Evolutionary conservation across 2,113 vertebrate genomes (phyloP), one percentile per base, ranked within the genome.

Genomic region (Argyrosomus japonicus): DNA sequence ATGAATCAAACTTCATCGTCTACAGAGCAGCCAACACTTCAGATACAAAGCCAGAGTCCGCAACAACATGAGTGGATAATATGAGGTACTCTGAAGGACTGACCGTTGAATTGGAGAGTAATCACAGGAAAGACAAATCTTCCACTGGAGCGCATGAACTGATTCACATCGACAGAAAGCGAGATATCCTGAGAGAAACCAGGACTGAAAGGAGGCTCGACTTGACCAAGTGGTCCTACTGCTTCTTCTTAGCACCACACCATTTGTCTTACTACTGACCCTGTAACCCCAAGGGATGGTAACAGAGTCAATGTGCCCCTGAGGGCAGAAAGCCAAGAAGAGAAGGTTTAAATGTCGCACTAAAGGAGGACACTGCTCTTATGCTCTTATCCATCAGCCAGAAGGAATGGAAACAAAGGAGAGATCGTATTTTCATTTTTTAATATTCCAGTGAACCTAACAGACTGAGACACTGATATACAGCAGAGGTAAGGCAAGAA

Each of bases 181-280:
- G 40, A 74, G 29, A 63, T 40, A 29, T 15, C 74, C 21, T 45
- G 43, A 82, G 27, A 73, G 60, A 79, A 80, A 29, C 18, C 50
- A 47, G 82, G 87, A 92, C 89, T 75, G 75, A 68, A 82, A 78
- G 72, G 75, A 86, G 72, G 56, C 79, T 88, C 19, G 77, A 21
- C 47, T 81, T 32, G 5, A 63, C 60, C 12, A 36, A 57, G 60
- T 36, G 58, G 61, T 53, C 65, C 47, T 81, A 7, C 25, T 60
- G 47, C 53, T 77, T 61, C 29, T 65, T 61, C 40, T 65, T 69
- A 11, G n/a, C 17, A 65, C n/a, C 5, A 0, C 4, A 74, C 15
- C 48, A 86, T 79, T 79, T 19, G 3, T 64, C 25, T 23, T 69
- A 40, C 50, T 15, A 5, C 25, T 75, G 67, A 70, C 54, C 60